Base-by-base conservation (phyloP, 2,888 invertebrate genomes). In the Cactoblastis cactorum region DNA sequence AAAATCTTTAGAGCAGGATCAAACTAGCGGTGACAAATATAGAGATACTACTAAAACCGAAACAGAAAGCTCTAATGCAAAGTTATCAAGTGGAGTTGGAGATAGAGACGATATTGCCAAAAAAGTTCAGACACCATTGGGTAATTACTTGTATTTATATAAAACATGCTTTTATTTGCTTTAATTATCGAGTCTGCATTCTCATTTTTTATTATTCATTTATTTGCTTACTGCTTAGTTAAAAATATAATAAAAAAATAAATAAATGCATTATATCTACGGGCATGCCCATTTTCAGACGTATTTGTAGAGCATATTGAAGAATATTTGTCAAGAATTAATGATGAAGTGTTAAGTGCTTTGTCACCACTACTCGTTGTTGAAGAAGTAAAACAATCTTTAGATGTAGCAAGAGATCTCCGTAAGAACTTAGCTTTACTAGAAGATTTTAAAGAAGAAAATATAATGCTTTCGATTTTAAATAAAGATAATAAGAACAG, bases 241-340 rank as follows among this genome's bases (percentile, higher is more conserved):
- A 28, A 28, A 3, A 28, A 28, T 3, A 6, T 8, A 6, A 9
- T 28, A 9, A 28, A 28, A 6, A 28, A 28, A 9, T 6, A 28
- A 28, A 28, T 6, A 28, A 22, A 3, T 22, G 5, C 3, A 22
- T 9, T 9, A 3, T 28, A 28, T 9, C 28, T 28, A 6, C 9
- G 28, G 33, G 47, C 33, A 33, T 45, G 17, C 39, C 17, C 17
- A 52, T 46, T 52, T 52, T 39, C 52, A 52, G 52, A 39, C 12
- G 46, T 12, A 28, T 17, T 52, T 3, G 18, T 45, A 39, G 37
- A 11, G 12, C 38, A 38, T 17, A 45, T 52, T 3, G 45, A 49
- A 34, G 49, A 45, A 33, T 49, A 49, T 38, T 19, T 45, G 11
- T 39, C 33, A 11, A 39, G 24, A 34, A 46, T 39, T 22, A 33